Percentiles rank a stretch among this genome's conserved stretches.
These are phyloP conservation scores for Lanistes nyassanus DNA, from an alignment of 1,140 invertebrate species.

Conservation along the genomic window DNA sequence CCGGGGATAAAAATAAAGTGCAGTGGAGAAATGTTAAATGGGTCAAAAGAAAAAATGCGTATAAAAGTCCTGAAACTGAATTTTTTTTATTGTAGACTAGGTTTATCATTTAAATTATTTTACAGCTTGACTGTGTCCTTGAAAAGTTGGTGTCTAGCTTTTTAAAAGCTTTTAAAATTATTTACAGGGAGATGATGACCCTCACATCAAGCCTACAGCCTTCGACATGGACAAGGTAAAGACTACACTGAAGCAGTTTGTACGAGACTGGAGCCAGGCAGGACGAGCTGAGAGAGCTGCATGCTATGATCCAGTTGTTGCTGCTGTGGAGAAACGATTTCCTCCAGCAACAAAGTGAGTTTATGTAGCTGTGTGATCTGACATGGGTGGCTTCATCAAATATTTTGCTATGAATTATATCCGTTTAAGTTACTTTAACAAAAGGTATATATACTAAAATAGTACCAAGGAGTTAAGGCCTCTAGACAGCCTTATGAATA, in stretches of 20 bases:
- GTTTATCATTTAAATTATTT: conserved; percentile 8
- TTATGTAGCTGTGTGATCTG: not conserved
- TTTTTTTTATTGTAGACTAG: not conserved
- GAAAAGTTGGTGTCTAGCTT: conserved; percentile 6
- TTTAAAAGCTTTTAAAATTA: conserved; percentile 24
- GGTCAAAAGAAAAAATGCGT: too few species aligned
- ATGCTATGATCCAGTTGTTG: conserved; percentile 91
- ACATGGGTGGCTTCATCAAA: too few species aligned
- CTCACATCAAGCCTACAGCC: conserved; percentile 33
- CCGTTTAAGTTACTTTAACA: too few species aligned
- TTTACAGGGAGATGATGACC: conserved; percentile 22
- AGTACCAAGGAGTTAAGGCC: too few species aligned
- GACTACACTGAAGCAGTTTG: conserved; percentile 93
- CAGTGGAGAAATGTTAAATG: too few species aligned
- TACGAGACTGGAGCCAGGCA: conserved; percentile 92
- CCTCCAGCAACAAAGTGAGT: conserved; percentile 67
- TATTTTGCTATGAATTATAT: too few species aligned
- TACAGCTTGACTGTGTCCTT: too few species aligned
- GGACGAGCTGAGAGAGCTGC: conserved; percentile 84
- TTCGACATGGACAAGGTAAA: conserved; percentile 86
- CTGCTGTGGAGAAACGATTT: conserved; percentile 82
- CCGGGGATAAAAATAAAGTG: too few species aligned
- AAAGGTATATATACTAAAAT: too few species aligned
- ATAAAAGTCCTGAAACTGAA: not conserved
- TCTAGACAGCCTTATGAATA: too few species aligned